Conservation (phyloP, 2,888 invertebrate genomes). For the Himalopsyche anomala region DNA sequence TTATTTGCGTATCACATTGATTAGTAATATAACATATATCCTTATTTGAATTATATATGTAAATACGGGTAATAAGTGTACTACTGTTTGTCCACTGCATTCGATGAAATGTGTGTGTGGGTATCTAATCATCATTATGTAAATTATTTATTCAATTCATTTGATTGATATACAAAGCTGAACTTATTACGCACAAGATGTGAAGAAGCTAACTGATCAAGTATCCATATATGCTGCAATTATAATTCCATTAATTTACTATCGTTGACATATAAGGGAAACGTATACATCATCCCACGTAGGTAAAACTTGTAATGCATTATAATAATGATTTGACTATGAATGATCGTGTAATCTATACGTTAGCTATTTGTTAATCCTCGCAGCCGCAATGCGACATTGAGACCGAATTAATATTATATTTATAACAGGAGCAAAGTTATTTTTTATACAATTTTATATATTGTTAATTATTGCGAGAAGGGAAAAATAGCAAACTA, state of each 20-base stretch:
- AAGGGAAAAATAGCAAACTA: too few relatives aligned
- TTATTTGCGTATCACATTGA: too few relatives aligned
- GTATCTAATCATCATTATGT: conserved; percentile 18
- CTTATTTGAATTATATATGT: too few relatives aligned
- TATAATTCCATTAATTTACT: conserved; percentile 36
- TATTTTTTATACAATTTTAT: too few relatives aligned
- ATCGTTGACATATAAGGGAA: conserved; percentile 3
- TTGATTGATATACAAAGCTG: conserved; percentile 17
- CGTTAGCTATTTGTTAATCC: too few relatives aligned
- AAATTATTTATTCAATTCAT: conserved; percentile 28
- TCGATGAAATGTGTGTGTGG: not conserved
- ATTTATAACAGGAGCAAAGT: too few relatives aligned
- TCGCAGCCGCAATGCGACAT: too few relatives aligned
- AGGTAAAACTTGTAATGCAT: not conserved
- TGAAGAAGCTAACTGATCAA: conserved; percentile 2
- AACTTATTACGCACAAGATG: not conserved
- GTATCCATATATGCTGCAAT: not conserved
- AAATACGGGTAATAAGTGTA: not conserved
- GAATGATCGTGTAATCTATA: too few relatives aligned
- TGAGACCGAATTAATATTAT: too few relatives aligned
- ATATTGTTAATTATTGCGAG: too few relatives aligned
- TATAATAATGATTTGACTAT: too few relatives aligned
- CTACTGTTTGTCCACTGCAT: not conserved
- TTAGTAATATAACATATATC: too few relatives aligned
- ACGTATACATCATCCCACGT: conserved; percentile 14